Conservation (phyloP, 2,113 vertebrate genomes). For the Neotoma lepida region DNA sequence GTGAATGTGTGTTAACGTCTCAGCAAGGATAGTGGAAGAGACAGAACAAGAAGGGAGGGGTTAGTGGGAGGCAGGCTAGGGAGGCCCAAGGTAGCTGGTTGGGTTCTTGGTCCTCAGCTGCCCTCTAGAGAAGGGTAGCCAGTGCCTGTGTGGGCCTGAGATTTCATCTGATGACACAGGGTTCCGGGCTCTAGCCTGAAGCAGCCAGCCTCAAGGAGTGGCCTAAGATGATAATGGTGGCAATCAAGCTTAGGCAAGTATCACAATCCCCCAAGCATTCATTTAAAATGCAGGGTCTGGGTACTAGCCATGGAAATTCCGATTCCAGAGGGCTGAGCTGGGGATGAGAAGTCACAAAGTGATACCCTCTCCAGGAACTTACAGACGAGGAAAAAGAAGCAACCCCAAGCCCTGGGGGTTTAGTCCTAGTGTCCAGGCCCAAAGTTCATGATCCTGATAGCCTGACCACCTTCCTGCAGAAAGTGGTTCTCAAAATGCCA, state of each 20-base stretch:
- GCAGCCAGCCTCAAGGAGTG: background rate
- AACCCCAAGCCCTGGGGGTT: background rate
- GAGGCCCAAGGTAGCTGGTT: background rate
- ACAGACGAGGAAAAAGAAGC: background rate
- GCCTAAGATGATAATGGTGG: background rate
- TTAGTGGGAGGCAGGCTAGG: background rate
- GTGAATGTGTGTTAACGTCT: background rate
- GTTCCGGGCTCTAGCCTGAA: background rate
- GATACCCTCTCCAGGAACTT: background rate
- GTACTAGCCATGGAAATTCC: background rate
- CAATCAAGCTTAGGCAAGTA: background rate
- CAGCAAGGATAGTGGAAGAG: background rate
- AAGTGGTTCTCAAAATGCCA: background rate
- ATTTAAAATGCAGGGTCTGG: background rate
- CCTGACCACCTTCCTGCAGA: slow-evolving; percentile 8
- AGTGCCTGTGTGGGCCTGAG: background rate
- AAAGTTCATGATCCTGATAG: background rate
- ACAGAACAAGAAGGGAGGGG: background rate
- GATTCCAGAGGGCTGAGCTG: background rate
- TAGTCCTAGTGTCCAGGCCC: background rate
- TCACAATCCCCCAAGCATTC: background rate
- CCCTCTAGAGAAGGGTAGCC: background rate
- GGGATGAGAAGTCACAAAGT: background rate
- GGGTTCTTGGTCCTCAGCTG: background rate
- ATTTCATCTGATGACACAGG: background rate